These are phyloP conservation scores for Boulengeromyrus knoepffleri DNA, from an alignment of 2,113 vertebrate genomes.

Conservation along the genomic window DNA sequence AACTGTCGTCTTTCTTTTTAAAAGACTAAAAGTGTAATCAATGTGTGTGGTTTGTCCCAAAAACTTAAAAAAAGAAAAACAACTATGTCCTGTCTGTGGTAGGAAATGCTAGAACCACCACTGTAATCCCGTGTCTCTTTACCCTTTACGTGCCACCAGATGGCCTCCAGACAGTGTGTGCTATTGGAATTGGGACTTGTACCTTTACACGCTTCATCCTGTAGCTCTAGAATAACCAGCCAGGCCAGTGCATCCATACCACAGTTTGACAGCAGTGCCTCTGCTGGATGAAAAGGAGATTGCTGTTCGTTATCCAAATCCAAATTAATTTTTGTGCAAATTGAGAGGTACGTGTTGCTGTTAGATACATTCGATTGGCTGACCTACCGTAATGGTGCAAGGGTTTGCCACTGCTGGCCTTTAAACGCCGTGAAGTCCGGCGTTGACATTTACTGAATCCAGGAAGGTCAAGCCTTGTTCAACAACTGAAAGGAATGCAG, in stretches of 20 bases:
- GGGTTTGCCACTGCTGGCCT: not conserved
- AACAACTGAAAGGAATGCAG: not conserved
- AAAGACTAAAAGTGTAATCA: not conserved
- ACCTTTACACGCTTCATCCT: not conserved
- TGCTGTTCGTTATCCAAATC: not conserved
- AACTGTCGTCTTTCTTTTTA: not conserved
- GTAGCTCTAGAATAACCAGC: not conserved
- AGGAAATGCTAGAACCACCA: not conserved
- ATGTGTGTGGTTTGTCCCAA: not conserved
- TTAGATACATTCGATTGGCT: not conserved
- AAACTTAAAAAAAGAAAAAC: not conserved
- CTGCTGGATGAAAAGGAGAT: not conserved
- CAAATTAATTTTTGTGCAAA: not conserved
- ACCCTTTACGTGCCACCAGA: not conserved
- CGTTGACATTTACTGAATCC: not conserved
- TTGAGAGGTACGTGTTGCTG: not conserved
- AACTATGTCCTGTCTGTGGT: not conserved
- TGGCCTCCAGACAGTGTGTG: not conserved
- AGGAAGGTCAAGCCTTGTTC: slow-evolving; percentile 3
- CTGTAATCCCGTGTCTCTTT: not conserved
- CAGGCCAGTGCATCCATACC: not conserved
- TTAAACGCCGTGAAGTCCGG: not conserved
- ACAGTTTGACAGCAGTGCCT: not conserved
- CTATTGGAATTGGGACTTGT: not conserved
- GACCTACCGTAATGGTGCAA: not conserved